These are phyloP conservation scores for Eulemur coronatus DNA, from an alignment of 2,797 vertebrate species.

Conservation along the genomic window DNA sequence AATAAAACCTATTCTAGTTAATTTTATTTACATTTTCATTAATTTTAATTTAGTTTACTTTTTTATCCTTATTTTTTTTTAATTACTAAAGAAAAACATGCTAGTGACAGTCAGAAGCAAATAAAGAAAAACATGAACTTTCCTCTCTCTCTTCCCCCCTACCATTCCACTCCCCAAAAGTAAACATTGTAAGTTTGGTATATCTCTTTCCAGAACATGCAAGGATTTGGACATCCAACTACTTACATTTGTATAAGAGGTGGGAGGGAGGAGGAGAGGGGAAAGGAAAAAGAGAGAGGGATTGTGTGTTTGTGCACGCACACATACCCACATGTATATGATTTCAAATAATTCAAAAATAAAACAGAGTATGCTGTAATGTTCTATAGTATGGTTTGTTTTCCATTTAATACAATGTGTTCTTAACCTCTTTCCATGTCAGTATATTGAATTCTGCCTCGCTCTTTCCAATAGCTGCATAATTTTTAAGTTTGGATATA, in stretches of 20 bases:
- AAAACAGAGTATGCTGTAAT: not conserved
- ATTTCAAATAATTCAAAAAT: not conserved
- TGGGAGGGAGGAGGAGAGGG: not conserved
- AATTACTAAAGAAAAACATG: constrained; percentile 40
- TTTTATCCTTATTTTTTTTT: constrained; percentile 35
- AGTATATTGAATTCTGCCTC: not conserved
- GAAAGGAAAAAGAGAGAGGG: not conserved
- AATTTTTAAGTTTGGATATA: not conserved
- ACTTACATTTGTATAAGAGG: not conserved
- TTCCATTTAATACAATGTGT: not conserved
- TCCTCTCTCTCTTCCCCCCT: not conserved
- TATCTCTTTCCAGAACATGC: not conserved
- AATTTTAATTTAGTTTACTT: constrained; percentile 24
- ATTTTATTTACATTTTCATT: not conserved
- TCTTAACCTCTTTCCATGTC: not conserved
- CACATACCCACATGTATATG: not conserved
- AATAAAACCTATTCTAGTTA: constrained; percentile 10
- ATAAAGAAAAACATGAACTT: not conserved
- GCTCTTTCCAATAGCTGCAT: not conserved
- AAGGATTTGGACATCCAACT: not conserved
- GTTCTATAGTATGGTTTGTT: not conserved
- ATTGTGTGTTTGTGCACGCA: not conserved
- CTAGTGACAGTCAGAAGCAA: not conserved
- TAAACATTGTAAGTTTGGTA: not conserved
- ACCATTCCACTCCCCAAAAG: not conserved